Evolutionary conservation across 2,113 vertebrate genomes (phyloP).

Genomic region (Rhizomys pruinosus): DNA sequence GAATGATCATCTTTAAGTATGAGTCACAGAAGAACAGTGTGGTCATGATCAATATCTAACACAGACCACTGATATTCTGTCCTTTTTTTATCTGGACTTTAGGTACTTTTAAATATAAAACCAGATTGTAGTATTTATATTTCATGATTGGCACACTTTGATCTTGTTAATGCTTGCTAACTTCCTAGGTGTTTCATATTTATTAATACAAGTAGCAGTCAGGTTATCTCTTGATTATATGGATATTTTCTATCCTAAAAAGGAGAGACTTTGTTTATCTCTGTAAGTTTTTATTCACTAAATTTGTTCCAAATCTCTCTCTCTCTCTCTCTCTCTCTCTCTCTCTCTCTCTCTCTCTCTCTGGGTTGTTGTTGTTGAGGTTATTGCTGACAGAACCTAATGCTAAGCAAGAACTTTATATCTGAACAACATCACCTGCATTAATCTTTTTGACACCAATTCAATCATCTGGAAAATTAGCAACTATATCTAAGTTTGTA

Average conservation of each 20-base stretch:
- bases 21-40: not conserved
- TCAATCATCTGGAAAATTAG: slow-evolving; percentile 33
- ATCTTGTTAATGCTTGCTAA: slow-evolving; percentile 6
- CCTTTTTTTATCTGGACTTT: slow-evolving; percentile 9
- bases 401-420: not conserved
- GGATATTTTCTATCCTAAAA: slow-evolving; percentile 1
- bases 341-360: not conserved
- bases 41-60: not conserved
- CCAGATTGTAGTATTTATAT: not conserved
- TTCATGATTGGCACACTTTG: slow-evolving; percentile 3
- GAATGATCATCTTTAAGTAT: slow-evolving; percentile 15
- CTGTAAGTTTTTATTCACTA: not conserved
- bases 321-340: not conserved
- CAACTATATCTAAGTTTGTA: not conserved
- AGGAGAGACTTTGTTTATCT: not conserved
- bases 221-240: not conserved
- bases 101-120: not conserved
- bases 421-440: not conserved
- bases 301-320: not conserved
- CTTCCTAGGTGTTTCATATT: slow-evolving; percentile 1
- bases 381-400: not conserved
- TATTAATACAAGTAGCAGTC: slow-evolving; percentile 8
- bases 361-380: not conserved
- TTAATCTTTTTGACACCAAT: not conserved
- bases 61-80: not conserved